These are phyloP conservation scores for Ennomos fuscantarius DNA, from an alignment of 2,888 invertebrate genomes.

Conservation along the genomic window DNA sequence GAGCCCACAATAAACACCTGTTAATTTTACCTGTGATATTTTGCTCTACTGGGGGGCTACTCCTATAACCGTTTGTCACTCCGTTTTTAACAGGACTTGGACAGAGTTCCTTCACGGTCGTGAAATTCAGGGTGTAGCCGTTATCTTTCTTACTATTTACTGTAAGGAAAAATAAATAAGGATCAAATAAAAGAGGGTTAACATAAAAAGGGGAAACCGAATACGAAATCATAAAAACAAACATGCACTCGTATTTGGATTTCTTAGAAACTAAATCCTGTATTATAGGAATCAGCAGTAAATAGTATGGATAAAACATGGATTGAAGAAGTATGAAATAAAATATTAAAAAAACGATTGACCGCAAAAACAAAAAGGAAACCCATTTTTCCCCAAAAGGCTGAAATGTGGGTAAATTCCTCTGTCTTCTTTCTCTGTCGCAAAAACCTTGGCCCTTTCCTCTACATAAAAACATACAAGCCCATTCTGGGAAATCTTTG, in stretches of 20 bases:
- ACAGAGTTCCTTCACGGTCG: slow-evolving; percentile 79
- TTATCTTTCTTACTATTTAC: slow-evolving; percentile 77
- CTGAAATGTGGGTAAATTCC: no score
- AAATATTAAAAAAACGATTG: no score
- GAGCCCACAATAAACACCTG: slow-evolving; percentile 2
- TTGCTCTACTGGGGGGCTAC: slow-evolving; percentile 80
- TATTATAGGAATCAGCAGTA: no score
- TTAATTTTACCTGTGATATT: slow-evolving; percentile 42
- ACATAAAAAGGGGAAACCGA: not conserved
- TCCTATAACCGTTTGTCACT: slow-evolving; percentile 73
- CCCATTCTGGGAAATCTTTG: no score
- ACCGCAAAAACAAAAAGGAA: no score
- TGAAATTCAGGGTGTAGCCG: slow-evolving; percentile 79
- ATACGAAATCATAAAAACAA: not conserved
- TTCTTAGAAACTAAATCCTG: no score
- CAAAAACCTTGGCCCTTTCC: no score
- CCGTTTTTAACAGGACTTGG: slow-evolving; percentile 77
- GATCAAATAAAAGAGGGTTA: slow-evolving; percentile 1
- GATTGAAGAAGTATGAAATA: no score
- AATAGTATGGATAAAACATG: no score
- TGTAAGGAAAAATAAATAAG: slow-evolving; percentile 51
- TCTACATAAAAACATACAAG: no score
- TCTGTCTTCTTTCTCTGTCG: no score
- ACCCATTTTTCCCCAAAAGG: no score
- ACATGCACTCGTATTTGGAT: not conserved